Evolutionary conservation across 1,140 invertebrate genomes (phyloP).

Genomic region (Physella acuta): DNA sequence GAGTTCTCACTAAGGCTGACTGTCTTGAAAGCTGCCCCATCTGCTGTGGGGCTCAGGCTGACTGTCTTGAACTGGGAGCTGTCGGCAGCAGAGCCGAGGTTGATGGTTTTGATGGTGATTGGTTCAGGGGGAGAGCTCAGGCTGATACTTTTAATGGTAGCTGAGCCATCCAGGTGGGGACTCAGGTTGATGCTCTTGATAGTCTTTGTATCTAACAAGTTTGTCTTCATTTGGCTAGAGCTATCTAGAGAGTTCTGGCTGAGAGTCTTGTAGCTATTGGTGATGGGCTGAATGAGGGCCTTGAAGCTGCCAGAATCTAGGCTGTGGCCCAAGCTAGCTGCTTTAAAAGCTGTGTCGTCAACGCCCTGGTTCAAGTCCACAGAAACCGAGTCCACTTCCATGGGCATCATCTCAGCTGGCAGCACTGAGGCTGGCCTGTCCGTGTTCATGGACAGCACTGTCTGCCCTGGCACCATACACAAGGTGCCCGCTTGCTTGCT

Average conservation of each 20-base stretch:
- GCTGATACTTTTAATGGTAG: slow-evolving; percentile 17
- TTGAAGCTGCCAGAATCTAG: slow-evolving; percentile 8
- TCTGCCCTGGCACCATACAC: slow-evolving; percentile 25
- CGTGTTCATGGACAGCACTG: slow-evolving; percentile 35
- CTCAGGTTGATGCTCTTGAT: slow-evolving; percentile 21
- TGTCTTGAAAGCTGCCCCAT: neutral
- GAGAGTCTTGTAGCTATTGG: slow-evolving; percentile 19
- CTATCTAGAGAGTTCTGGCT: neutral
- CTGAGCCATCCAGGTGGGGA: slow-evolving; percentile 4
- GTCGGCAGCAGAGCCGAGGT: slow-evolving; percentile 12
- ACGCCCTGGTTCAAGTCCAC: slow-evolving; percentile 32
- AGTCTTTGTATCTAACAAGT: neutral
- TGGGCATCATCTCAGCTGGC: slow-evolving; percentile 39
- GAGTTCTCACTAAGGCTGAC: slow-evolving; percentile 15
- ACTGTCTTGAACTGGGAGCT: slow-evolving; percentile 9
- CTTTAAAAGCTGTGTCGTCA: slow-evolving; percentile 17
- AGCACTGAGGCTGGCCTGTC: slow-evolving; percentile 56
- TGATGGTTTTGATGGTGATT: slow-evolving; percentile 26
- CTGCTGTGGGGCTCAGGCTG: neutral
- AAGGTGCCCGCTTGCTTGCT: neutral
- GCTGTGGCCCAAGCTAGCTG: slow-evolving; percentile 2
- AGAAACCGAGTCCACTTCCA: slow-evolving; percentile 52
- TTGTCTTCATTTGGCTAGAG: slow-evolving; percentile 8
- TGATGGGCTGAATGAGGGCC: neutral
- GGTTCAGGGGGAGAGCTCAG: slow-evolving; percentile 8